These are phyloP conservation scores for Antidorcas marsupialis DNA, from an alignment of 2,113 vertebrate species.

Conservation along the genomic window DNA sequence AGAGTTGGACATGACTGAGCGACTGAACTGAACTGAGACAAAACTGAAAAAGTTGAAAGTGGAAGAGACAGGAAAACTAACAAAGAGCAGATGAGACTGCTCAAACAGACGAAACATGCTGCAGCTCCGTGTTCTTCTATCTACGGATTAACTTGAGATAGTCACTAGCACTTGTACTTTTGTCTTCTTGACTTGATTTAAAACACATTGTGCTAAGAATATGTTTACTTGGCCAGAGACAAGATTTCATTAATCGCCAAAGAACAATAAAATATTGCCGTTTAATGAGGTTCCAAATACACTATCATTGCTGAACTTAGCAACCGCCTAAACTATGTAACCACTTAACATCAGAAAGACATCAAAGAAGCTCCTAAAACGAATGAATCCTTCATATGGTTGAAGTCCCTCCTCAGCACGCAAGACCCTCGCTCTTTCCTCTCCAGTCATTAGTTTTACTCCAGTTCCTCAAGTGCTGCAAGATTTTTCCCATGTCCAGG, in stretches of 20 bases:
- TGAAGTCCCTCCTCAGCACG: neutral
- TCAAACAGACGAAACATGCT: neutral
- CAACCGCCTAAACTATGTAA: neutral
- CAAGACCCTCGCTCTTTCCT: neutral
- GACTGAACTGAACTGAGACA: neutral
- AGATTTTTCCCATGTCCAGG: neutral
- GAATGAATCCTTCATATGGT: neutral
- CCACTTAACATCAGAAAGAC: slow-evolving; percentile 28
- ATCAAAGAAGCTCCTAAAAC: neutral
- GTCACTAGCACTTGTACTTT: neutral
- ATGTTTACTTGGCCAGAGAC: neutral
- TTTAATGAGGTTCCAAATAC: neutral
- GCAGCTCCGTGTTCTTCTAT: neutral
- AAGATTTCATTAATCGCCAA: slow-evolving; percentile 13
- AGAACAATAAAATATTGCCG: slow-evolving; percentile 7
- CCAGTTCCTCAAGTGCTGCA: neutral
- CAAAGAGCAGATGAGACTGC: neutral
- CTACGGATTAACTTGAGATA: neutral
- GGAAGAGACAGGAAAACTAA: neutral
- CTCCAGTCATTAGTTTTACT: neutral
- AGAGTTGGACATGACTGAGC: too few species aligned
- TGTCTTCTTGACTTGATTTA: neutral
- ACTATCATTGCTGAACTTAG: neutral
- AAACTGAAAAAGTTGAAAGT: neutral
- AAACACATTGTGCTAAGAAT: neutral